Evolutionary conservation across 1,140 invertebrate species (phyloP).

Genomic region (Battus philenor): DNA sequence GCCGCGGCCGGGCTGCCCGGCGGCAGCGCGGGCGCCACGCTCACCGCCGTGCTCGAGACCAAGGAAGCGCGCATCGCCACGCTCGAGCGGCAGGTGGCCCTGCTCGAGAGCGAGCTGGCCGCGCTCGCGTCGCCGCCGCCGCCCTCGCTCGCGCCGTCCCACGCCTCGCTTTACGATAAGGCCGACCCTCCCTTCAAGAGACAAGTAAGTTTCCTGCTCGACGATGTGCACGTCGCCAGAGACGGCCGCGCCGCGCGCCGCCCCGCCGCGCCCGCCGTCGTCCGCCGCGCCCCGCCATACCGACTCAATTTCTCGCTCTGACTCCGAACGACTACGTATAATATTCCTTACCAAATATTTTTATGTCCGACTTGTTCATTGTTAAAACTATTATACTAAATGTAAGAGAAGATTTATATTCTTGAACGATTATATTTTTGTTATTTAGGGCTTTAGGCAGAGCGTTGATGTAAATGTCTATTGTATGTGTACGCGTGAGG

Average conservation of each 20-base stretch:
- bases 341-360: conserved; percentile 64
- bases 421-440: conserved; percentile 63
- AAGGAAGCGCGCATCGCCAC: conserved; percentile 91
- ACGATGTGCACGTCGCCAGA: conserved; percentile 84
- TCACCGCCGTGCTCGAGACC: conserved; percentile 87
- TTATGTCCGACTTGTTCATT: conserved; percentile 67
- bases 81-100: conserved; percentile 87
- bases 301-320: conserved; percentile 68
- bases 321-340: conserved; percentile 58
- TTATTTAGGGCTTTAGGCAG: conserved; percentile 62
- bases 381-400: conserved; percentile 67
- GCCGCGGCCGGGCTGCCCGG: conserved; percentile 78
- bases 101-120: conserved; percentile 83
- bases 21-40: conserved; percentile 82
- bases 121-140: conserved; percentile 77
- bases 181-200: conserved; percentile 82
- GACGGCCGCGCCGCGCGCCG: conserved; percentile 77
- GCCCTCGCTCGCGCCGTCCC: conserved; percentile 73
- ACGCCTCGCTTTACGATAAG: conserved; percentile 78
- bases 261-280: conserved; percentile 36
- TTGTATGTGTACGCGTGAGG: conserved; percentile 58
- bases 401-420: conserved; percentile 61
- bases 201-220: conserved; percentile 89
- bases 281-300: conserved; percentile 38
- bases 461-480: conserved; percentile 51